Evolutionary conservation across 1,140 invertebrate genomes (phyloP).

Genomic region (Phymastichus coffea): DNA sequence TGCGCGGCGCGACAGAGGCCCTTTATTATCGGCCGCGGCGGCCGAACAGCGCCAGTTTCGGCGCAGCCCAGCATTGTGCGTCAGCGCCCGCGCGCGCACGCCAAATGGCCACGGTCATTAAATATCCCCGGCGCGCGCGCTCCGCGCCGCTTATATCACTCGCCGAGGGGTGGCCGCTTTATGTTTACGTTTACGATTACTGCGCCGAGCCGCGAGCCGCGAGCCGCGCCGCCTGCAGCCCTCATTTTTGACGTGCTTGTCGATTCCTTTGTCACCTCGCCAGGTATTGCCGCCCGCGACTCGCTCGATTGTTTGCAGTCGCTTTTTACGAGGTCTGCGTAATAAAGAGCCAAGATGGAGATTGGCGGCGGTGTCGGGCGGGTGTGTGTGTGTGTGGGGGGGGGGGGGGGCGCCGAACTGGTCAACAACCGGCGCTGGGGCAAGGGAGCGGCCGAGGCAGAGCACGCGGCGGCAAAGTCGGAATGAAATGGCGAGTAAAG

Average conservation of each 20-base stretch:
- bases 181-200: conserved; percentile 39
- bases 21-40: too few relatives aligned
- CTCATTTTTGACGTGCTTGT: not conserved
- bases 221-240: not conserved
- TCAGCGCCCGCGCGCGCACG: conserved; percentile 26
- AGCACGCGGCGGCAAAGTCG: conserved; percentile 13
- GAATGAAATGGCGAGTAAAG: conserved; percentile 18
- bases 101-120: conserved; percentile 38
- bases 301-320: too few relatives aligned
- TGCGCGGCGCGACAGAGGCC: too few relatives aligned
- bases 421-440: not conserved
- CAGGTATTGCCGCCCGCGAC: too few relatives aligned
- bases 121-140: conserved; percentile 38
- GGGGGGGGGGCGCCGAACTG: not conserved
- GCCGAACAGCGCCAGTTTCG: too few relatives aligned
- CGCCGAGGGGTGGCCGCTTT: too few relatives aligned
- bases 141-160: conserved; percentile 39
- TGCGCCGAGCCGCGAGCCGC: conserved; percentile 10
- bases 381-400: not conserved
- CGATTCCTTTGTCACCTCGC: not conserved
- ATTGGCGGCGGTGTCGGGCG: too few relatives aligned
- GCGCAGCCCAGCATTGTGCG: too few relatives aligned
- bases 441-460: not conserved
- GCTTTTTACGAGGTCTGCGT: too few relatives aligned
- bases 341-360: too few relatives aligned